phyloP scores from a whole-genome alignment of 2,888 invertebrate species.

The Eupithecia exiguata region DNA sequence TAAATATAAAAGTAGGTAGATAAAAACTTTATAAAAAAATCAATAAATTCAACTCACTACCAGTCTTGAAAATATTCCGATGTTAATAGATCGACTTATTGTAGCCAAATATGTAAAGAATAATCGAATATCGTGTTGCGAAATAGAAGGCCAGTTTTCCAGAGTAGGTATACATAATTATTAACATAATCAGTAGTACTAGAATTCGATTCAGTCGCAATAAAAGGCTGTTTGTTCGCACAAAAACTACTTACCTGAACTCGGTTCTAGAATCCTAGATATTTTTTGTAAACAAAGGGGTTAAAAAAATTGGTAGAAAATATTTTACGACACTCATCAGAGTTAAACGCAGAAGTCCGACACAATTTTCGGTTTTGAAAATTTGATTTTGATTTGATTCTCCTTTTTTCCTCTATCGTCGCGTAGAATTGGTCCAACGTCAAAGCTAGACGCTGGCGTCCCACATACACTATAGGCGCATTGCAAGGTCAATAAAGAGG shows the following conservation, averaged over 20 bases:
- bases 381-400: no score
- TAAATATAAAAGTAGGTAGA: background rate
- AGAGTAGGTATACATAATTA: background rate
- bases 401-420: no score
- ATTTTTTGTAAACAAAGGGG: background rate
- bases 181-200: background rate
- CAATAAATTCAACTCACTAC: background rate
- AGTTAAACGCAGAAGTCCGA: background rate
- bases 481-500: no score
- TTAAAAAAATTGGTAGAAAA: background rate
- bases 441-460: no score
- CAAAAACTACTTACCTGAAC: background rate
- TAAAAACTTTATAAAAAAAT: background rate
- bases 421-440: no score
- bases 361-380: background rate
- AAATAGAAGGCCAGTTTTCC: background rate
- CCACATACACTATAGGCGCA: no score
- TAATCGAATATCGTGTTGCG: background rate
- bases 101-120: background rate
- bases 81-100: background rate
- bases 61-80: background rate
- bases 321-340: background rate
- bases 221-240: background rate
- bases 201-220: background rate
- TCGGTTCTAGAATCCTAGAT: background rate